These are phyloP conservation scores for Ascaphus truei DNA, from an alignment of 2,113 vertebrate genomes.

Conservation along the genomic window DNA sequence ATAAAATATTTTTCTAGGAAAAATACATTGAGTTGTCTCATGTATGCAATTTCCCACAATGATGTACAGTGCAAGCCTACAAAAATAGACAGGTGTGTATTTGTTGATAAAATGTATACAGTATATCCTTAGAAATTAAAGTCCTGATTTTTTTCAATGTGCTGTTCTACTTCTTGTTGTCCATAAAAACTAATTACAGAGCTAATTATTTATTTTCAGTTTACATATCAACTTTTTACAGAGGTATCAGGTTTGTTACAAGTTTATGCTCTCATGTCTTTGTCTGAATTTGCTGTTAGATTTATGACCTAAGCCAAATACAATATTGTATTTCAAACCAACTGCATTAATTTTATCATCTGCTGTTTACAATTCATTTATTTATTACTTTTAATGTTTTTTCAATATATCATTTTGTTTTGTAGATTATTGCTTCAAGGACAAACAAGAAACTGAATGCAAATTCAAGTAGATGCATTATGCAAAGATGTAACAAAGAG, in stretches of 20 bases:
- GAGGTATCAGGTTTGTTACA: constrained; percentile 6
- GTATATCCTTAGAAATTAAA: too few species aligned
- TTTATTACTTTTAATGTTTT: constrained; percentile 26
- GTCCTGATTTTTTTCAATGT: too few species aligned
- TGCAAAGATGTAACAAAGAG: constrained; percentile 21
- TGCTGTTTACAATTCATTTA: constrained; percentile 27
- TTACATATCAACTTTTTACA: too few species aligned
- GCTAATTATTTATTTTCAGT: neutral
- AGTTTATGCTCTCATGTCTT: constrained; percentile 8
- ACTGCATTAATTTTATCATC: constrained; percentile 1
- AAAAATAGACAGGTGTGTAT: too few species aligned
- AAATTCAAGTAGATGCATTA: constrained; percentile 17
- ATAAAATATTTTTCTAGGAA: too few species aligned
- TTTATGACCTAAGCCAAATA: constrained; percentile 23
- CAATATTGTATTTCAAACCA: constrained; percentile 20
- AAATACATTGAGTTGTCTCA: too few species aligned
- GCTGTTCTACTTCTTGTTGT: neutral
- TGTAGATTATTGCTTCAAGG: constrained; percentile 25
- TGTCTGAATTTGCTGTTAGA: constrained; percentile 20
- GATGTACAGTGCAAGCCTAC: too few species aligned
- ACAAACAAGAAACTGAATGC: constrained; percentile 18
- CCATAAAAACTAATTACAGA: constrained; percentile 8
- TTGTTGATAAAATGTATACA: too few species aligned
- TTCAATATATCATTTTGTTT: constrained; percentile 19
- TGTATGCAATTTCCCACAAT: too few species aligned